Conservation (phyloP, 1,140 invertebrate species). For the Physella acuta region DNA sequence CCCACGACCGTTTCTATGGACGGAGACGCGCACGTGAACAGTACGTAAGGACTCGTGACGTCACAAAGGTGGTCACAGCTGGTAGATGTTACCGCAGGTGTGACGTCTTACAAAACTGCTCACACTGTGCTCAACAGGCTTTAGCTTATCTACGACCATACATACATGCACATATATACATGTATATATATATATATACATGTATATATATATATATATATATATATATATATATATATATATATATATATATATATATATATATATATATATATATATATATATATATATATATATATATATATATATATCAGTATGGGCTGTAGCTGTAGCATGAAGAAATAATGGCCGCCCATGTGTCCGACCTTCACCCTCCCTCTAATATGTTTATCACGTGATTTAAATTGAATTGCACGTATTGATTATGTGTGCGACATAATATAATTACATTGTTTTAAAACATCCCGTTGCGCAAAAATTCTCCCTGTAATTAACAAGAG, state of each 20-base stretch:
- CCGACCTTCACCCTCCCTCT: background rate
- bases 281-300: background rate
- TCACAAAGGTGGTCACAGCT: background rate
- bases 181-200: conserved; percentile 1
- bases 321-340: background rate
- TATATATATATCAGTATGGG: background rate
- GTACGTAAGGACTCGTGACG: background rate
- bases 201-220: conserved; percentile 7
- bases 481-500: too few species aligned
- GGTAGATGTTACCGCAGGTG: background rate
- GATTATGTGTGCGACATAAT: background rate
- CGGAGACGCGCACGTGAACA: background rate
- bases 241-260: background rate
- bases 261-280: background rate
- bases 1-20: background rate
- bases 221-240: background rate
- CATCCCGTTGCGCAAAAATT: background rate
- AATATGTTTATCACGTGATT: too few species aligned
- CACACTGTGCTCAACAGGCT: background rate
- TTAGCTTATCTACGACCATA: background rate
- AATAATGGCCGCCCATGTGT: background rate
- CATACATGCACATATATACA: conserved; percentile 3
- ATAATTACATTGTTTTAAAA: background rate
- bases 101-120: background rate
- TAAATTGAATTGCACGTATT: background rate